Evolutionary conservation across 1,140 invertebrate genomes (phyloP).

Genomic region (Drosophila oshimai): DNA sequence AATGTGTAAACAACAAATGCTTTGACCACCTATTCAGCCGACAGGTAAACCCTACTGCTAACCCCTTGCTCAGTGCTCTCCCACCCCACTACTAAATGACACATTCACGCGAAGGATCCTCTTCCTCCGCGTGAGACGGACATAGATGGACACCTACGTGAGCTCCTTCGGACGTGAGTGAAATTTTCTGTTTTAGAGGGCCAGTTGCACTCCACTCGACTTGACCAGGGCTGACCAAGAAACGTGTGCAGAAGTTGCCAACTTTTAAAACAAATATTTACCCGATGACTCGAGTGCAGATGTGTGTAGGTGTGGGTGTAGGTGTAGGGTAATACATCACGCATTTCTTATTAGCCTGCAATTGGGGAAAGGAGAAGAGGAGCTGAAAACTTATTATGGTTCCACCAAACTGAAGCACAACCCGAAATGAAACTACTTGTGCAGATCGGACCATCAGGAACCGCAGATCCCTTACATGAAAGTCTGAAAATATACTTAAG

Average conservation of each 20-base stretch:
- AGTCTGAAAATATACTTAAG: no score
- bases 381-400: slow-evolving; percentile 55
- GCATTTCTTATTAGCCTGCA: slow-evolving; percentile 72
- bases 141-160: slow-evolving; percentile 5
- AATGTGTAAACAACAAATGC: no score
- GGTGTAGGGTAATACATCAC: slow-evolving; percentile 48
- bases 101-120: slow-evolving; percentile 4
- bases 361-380: slow-evolving; percentile 31
- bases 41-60: no score
- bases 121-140: neutral
- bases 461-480: no score
- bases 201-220: neutral
- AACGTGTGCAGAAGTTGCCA: slow-evolving; percentile 51
- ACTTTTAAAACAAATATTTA: slow-evolving; percentile 72
- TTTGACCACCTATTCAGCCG: no score
- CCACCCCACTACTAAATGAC: slow-evolving; percentile 19
- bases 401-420: neutral
- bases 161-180: slow-evolving; percentile 1
- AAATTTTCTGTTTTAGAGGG: neutral
- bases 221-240: slow-evolving; percentile 27
- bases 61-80: neutral
- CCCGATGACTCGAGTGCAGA: slow-evolving; percentile 13
- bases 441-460: no score
- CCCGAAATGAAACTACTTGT: slow-evolving; percentile 4
- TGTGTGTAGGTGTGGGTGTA: no score